phyloP scores from a whole-genome alignment of 2,888 invertebrate genomes.

The Slavum lentiscoides region DNA sequence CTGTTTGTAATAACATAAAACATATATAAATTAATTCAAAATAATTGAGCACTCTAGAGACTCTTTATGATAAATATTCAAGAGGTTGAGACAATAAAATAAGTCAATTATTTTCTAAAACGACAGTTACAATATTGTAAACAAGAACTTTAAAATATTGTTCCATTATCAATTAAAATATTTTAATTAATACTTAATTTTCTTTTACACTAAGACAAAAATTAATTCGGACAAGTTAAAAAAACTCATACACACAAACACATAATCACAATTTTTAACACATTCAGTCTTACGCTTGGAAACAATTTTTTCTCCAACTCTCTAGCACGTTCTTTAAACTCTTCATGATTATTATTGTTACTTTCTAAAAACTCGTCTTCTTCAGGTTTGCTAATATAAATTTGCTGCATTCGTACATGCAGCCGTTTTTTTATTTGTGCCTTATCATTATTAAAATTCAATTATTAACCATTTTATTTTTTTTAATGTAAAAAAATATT shows the following conservation, averaged over 20 bases:
- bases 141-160: not conserved
- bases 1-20: too few relatives aligned
- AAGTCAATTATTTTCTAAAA: too few relatives aligned
- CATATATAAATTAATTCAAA: too few relatives aligned
- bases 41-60: too few relatives aligned
- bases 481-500: conserved; percentile 1
- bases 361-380: conserved; percentile 45
- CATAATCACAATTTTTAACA: conserved; percentile 39
- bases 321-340: conserved; percentile 83
- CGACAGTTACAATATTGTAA: not conserved
- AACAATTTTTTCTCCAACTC: conserved; percentile 76
- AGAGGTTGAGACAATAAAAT: too few relatives aligned
- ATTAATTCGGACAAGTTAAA: conserved; percentile 19
- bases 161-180: not conserved
- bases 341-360: conserved; percentile 61
- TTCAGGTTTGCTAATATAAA: conserved; percentile 47
- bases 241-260: conserved; percentile 31
- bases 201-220: not conserved
- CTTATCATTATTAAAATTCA: conserved; percentile 25
- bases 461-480: not conserved
- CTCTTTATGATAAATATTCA: too few relatives aligned
- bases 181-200: not conserved
- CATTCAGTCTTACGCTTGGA: conserved; percentile 69
- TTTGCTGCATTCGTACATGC: conserved; percentile 46
- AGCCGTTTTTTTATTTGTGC: conserved; percentile 50